These are phyloP conservation scores for Nanger granti DNA, from an alignment of 2,113 vertebrate species.

Conservation along the genomic window DNA sequence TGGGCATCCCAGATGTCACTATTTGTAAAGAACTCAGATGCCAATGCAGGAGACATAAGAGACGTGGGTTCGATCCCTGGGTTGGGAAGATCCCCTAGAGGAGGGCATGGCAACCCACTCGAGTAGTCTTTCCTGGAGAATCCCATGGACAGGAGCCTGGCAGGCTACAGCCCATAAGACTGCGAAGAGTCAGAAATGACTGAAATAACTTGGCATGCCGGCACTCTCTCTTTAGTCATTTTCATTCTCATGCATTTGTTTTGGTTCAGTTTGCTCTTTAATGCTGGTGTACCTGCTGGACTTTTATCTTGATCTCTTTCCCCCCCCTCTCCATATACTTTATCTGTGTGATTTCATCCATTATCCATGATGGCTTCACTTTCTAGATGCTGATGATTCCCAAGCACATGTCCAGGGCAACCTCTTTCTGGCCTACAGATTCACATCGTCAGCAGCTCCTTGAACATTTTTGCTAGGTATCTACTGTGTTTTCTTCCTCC, in stretches of 20 bases:
- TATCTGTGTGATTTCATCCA: neutral
- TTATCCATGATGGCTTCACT: neutral
- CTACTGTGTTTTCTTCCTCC: neutral
- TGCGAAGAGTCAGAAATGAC: neutral
- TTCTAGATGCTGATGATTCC: neutral
- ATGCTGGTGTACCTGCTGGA: neutral
- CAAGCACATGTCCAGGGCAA: neutral
- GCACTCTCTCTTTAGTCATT: neutral
- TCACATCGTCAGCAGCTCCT: neutral
- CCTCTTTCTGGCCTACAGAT: neutral
- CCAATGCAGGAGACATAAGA: neutral
- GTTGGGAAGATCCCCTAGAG: neutral
- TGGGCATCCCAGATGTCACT: neutral
- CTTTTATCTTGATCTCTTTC: neutral
- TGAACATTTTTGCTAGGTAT: neutral
- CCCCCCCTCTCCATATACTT: neutral
- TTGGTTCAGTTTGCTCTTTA: neutral
- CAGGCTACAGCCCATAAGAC: neutral
- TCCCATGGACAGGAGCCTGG: neutral
- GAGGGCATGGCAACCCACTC: neutral
- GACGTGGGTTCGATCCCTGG: neutral
- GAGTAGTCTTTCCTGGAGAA: neutral
- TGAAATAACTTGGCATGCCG: neutral
- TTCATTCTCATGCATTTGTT: neutral
- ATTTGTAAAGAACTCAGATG: neutral